A percentile compares a stretch with the other conserved stretches of the same genome.
Evolutionary conservation across 1,140 invertebrate species (phyloP).

Genomic region (Drosophila novamexicana): DNA sequence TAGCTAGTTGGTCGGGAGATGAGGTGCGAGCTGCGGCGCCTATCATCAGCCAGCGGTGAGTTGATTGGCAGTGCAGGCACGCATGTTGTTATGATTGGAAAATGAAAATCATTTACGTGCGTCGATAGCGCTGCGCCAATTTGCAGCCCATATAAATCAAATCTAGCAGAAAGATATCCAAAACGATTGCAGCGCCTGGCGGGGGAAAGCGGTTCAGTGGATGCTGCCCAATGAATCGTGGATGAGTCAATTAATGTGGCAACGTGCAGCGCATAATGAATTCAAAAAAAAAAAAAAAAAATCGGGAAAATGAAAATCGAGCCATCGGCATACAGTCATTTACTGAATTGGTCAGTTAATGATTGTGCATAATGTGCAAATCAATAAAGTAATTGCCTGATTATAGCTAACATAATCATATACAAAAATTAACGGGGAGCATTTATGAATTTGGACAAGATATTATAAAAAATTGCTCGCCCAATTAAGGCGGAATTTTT

Average conservation of each 20-base stretch:
- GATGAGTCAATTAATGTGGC: conserved; percentile 67
- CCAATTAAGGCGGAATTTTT: too few species aligned
- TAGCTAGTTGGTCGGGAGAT: neutral
- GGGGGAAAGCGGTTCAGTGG: neutral
- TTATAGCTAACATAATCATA: conserved; percentile 8
- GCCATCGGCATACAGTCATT: conserved; percentile 15
- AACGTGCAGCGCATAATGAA: conserved; percentile 69
- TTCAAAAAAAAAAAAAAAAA: conserved; percentile 1
- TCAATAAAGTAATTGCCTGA: conserved; percentile 7
- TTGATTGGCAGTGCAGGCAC: conserved; percentile 72
- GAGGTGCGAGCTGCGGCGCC: conserved; percentile 7
- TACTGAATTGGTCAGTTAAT: conserved; percentile 35
- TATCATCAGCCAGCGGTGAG: conserved; percentile 32
- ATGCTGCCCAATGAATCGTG: conserved; percentile 41
- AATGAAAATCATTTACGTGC: conserved; percentile 83
- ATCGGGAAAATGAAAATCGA: conserved; percentile 36
- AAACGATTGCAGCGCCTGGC: neutral
- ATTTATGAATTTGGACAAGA: neutral
- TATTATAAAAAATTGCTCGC: neutral
- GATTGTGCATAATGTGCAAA: conserved; percentile 7
- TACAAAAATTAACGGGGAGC: neutral
- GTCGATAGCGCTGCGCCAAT: conserved; percentile 58
- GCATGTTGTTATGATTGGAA: conserved; percentile 79
- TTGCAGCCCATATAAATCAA: conserved; percentile 74
- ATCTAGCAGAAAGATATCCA: conserved; percentile 68